A percentile compares a stretch with the other conserved stretches of the same genome.
Evolutionary conservation across 2,113 vertebrate species (phyloP).

Genomic region (Esox niger): DNA sequence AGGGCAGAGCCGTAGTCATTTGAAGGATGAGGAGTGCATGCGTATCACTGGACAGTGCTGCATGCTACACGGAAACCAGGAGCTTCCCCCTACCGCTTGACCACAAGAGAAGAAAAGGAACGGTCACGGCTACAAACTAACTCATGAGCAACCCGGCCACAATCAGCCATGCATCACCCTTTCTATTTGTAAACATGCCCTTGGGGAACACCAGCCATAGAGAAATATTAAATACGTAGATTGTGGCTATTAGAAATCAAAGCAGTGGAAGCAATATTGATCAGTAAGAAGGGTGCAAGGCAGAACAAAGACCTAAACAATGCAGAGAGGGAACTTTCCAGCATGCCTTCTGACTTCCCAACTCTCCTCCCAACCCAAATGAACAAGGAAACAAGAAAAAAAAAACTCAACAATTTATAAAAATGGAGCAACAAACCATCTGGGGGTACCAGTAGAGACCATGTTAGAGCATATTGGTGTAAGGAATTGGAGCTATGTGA

Average conservation of each 20-base stretch:
- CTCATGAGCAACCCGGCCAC: constrained; percentile 57
- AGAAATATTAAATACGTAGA: neutral
- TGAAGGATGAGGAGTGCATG: constrained; percentile 48
- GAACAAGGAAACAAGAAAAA: constrained; percentile 11
- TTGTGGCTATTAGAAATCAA: too few species aligned
- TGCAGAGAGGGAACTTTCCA: constrained; percentile 43
- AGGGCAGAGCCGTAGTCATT: neutral
- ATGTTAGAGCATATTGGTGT: constrained; percentile 62
- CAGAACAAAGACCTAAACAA: constrained; percentile 40
- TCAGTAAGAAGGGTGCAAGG: constrained; percentile 21
- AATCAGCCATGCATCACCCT: constrained; percentile 67
- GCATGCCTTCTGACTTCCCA: constrained; percentile 66
- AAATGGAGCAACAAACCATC: constrained; percentile 40
- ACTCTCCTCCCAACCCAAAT: constrained; percentile 50
- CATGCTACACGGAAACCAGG: constrained; percentile 62
- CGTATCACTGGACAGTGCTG: constrained; percentile 56
- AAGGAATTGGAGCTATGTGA: constrained; percentile 59
- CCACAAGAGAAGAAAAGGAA: constrained; percentile 49
- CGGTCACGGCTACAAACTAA: constrained; percentile 45
- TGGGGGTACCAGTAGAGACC: constrained; percentile 56
- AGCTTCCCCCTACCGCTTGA: constrained; percentile 63
- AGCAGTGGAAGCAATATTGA: constrained; percentile 4
- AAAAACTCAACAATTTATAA: constrained; percentile 13
- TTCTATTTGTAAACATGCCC: constrained; percentile 53
- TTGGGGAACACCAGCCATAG: constrained; percentile 39